phyloP scores from a whole-genome alignment of 1,140 invertebrate genomes.

The Drosophila bipectinata region DNA sequence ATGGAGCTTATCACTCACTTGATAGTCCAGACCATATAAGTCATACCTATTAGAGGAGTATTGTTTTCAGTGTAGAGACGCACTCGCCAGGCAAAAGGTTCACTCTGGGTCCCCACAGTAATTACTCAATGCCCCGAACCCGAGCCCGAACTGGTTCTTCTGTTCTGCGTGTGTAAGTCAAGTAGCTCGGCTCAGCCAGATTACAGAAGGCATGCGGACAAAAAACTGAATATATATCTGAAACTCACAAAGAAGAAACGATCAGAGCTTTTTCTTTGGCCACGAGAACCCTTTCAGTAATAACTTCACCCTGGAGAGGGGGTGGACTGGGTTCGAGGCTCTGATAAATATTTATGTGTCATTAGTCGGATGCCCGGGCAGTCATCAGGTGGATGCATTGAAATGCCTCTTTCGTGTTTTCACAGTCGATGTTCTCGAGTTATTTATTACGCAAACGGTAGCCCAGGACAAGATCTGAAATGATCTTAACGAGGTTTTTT shows the following conservation, averaged over 20 bases:
- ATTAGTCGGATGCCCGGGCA: constrained; percentile 62
- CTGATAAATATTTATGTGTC: constrained; percentile 79
- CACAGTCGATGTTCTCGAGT: not conserved
- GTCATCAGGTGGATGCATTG: constrained; percentile 68
- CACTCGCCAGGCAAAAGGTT: constrained; percentile 68
- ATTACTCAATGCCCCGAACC: constrained; percentile 73
- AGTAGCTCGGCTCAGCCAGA: constrained; percentile 73
- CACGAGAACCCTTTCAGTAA: constrained; percentile 70
- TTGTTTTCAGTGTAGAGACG: constrained; percentile 14
- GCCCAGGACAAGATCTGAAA: not conserved
- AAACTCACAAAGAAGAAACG: constrained; percentile 3
- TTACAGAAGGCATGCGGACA: constrained; percentile 59
- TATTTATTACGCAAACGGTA: constrained; percentile 24
- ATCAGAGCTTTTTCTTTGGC: constrained; percentile 60
- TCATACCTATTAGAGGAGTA: not conserved
- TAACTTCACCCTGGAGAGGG: constrained; percentile 25
- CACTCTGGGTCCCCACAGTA: constrained; percentile 34
- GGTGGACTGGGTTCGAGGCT: constrained; percentile 8
- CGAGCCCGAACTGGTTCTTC: constrained; percentile 63
- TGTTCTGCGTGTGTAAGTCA: constrained; percentile 74
- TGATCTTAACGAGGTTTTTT: not conserved
- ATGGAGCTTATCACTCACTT: no score
- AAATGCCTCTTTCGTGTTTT: constrained; percentile 49
- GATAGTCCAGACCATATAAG: no score
- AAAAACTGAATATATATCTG: constrained; percentile 8